Conservation (phyloP, 2,888 invertebrate genomes). For the Ischnus inquisitorius region DNA sequence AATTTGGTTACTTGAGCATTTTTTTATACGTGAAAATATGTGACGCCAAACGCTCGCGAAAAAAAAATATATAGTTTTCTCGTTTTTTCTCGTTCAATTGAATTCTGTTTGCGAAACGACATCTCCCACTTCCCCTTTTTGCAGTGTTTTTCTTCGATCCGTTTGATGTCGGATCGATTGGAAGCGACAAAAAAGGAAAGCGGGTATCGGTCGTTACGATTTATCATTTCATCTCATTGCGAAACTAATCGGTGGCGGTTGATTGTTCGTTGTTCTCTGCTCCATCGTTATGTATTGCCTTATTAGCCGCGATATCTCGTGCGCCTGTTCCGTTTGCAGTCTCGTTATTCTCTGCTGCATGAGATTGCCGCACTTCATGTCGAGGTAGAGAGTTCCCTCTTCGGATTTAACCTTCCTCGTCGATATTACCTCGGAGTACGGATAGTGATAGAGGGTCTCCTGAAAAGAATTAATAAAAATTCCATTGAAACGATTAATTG, state of each 20-base stretch:
- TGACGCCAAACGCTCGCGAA: slow-evolving; percentile 2
- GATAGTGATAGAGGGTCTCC: slow-evolving; percentile 97
- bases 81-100: slow-evolving; percentile 2
- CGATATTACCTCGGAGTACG: slow-evolving; percentile 97
- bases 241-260: slow-evolving; percentile 78
- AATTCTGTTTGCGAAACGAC: slow-evolving; percentile 27
- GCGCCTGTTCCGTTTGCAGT: slow-evolving; percentile 98
- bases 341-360: slow-evolving; percentile 98
- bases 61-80: slow-evolving; percentile 53
- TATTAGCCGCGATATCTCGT: slow-evolving; percentile 98
- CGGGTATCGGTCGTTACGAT: slow-evolving; percentile 35
- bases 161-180: background rate
- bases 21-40: slow-evolving; percentile 45
- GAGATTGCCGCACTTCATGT: slow-evolving; percentile 98
- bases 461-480: slow-evolving; percentile 76
- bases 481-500: background rate
- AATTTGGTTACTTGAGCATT: slow-evolving; percentile 72
- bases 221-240: slow-evolving; percentile 81
- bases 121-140: slow-evolving; percentile 58
- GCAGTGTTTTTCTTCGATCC: slow-evolving; percentile 27
- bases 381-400: slow-evolving; percentile 96
- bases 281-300: slow-evolving; percentile 98
- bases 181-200: slow-evolving; percentile 58
- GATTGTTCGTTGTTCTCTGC: slow-evolving; percentile 86
- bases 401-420: slow-evolving; percentile 97